Evolutionary conservation across 2,888 invertebrate species (phyloP), one percentile per base, ranked within the genome.

Genomic region (Ypsolopha scabrella): DNA sequence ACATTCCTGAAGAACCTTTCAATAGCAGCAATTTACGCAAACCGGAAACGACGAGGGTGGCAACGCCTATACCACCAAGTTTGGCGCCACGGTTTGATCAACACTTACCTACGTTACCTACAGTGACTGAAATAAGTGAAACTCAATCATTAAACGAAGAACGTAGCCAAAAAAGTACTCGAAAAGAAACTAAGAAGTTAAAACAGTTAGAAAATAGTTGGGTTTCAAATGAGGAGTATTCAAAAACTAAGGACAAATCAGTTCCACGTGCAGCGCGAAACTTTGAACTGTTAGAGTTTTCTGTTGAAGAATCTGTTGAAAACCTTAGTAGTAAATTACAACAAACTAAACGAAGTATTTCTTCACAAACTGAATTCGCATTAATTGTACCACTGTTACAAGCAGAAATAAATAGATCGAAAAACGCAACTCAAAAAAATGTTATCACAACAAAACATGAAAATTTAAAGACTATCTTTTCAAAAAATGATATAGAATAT

Each of bases 111-210:
- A 71, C 70, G 41, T 60, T 85, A 43, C 78, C 85, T 1, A 80
- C 81, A 6, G 72, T 85, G 0, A 72, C 78, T 7, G 85, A 85
- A 64, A 58, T 78, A 52, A 63, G 73, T 8, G 86, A 83, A 59
- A 63, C 13, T n/a, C 35, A 47, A 11, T 36, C 47, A 2, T 43
- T 13, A 1, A 9, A 47, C 47, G 11, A 34, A 35, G 47, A 47
- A 6, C 35, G 7, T 47, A n/a, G 7, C 51, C 54, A 0, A 58
- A 58, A 52, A 52, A 58, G 47, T 6, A 9, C 11, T 37, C 14
- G 52, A 53, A 10, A 45, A 60, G 46, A 53, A 54, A 41, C 53
- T 59, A 53, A 70, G 4, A 24, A 24, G 24, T 4, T 24, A 4
- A 24, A 24, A 24, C 24, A 24, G 24, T 24, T 24, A 24, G 24